These are phyloP conservation scores for Arrhamphus sclerolepis DNA, from an alignment of 2,797 vertebrate species.

Conservation along the genomic window DNA sequence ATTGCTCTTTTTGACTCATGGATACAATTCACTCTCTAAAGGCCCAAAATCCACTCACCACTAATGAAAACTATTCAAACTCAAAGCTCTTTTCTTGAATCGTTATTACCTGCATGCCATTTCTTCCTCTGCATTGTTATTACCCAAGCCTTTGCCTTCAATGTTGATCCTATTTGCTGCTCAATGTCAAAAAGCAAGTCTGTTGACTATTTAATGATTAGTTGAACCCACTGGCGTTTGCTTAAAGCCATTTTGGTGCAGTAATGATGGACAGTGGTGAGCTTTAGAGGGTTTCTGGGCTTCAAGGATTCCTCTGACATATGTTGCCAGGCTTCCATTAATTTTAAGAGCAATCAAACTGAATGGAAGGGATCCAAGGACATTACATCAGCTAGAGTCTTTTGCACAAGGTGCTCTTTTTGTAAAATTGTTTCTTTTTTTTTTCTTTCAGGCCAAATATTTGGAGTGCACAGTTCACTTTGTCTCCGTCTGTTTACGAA, in stretches of 20 bases:
- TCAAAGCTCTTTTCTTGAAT: constrained; percentile 41
- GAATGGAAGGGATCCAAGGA: constrained; percentile 62
- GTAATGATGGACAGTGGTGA: constrained; percentile 42
- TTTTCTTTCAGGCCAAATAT: constrained; percentile 2
- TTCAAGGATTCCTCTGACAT: constrained; percentile 60
- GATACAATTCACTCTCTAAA: neutral
- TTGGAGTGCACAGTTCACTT: neutral
- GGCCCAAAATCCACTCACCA: constrained; percentile 39
- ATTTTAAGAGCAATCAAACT: constrained; percentile 60
- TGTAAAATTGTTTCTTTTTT: constrained; percentile 13
- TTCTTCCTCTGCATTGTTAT: constrained; percentile 37
- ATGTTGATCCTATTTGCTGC: constrained; percentile 47
- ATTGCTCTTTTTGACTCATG: neutral
- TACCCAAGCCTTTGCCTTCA: constrained; percentile 45
- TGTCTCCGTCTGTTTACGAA: neutral
- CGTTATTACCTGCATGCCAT: constrained; percentile 38
- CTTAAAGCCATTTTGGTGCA: constrained; percentile 29
- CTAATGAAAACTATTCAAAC: constrained; percentile 55
- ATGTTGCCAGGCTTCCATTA: constrained; percentile 42
- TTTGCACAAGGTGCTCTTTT: constrained; percentile 27
- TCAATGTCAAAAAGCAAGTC: constrained; percentile 72
- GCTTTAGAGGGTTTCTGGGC: constrained; percentile 51
- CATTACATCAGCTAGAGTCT: constrained; percentile 39
- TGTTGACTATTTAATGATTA: constrained; percentile 63
- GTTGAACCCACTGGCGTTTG: constrained; percentile 31